phyloP scores from a whole-genome alignment of 1,140 invertebrate species.

The Conopomorpha cramerella region DNA sequence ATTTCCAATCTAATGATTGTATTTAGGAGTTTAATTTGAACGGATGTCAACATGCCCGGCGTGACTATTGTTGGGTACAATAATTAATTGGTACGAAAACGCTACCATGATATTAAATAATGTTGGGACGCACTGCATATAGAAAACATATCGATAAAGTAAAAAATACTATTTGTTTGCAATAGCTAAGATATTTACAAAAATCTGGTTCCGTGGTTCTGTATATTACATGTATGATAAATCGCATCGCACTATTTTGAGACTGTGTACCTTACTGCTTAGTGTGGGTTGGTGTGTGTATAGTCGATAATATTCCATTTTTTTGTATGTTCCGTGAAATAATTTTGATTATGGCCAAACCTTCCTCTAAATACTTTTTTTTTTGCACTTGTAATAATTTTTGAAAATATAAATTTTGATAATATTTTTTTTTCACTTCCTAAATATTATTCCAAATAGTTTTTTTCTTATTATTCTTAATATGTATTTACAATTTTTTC shows the following conservation, averaged over 20 bases:
- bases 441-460: slow-evolving; percentile 61
- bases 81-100: no score
- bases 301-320: slow-evolving; percentile 38
- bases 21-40: no score
- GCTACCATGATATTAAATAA: no score
- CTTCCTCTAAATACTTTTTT: slow-evolving; percentile 53
- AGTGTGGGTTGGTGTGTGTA: slow-evolving; percentile 38
- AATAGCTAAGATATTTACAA: slow-evolving; percentile 14
- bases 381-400: slow-evolving; percentile 59
- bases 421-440: slow-evolving; percentile 57
- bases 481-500: slow-evolving; percentile 60
- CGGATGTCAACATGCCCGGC: no score
- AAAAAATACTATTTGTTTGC: no score
- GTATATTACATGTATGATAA: slow-evolving; percentile 35
- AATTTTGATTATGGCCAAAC: slow-evolving; percentile 55
- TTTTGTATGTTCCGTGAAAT: slow-evolving; percentile 18
- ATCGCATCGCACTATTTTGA: slow-evolving; percentile 43
- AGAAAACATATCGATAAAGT: no score
- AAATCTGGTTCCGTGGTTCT: slow-evolving; percentile 41
- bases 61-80: no score
- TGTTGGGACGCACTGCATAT: no score
- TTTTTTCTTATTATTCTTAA: slow-evolving; percentile 57
- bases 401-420: slow-evolving; percentile 62
- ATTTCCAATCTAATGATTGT: no score
- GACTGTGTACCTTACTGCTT: slow-evolving; percentile 52